Percentiles rank a stretch among this genome's conserved stretches.
These are phyloP conservation scores for Sebastes paucispinis DNA, from an alignment of 2,797 vertebrate species.

Conservation along the genomic window DNA sequence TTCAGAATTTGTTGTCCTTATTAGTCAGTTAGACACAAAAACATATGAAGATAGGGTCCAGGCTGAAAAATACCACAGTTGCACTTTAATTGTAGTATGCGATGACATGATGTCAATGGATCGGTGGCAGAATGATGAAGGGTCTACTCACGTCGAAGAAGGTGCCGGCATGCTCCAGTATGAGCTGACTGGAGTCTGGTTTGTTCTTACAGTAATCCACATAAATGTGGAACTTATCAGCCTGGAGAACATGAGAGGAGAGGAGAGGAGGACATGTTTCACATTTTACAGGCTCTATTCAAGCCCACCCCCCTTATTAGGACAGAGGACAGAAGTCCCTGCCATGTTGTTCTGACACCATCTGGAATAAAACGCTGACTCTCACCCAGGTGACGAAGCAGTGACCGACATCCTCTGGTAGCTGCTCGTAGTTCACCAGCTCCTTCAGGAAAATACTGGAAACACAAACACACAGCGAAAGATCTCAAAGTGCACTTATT, in stretches of 20 bases:
- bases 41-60: not conserved
- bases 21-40: no score
- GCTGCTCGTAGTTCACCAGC: slow-evolving; percentile 97
- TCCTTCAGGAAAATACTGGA: slow-evolving; percentile 97
- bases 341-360: not conserved
- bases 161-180: slow-evolving; percentile 93
- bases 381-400: slow-evolving; percentile 99
- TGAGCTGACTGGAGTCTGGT: slow-evolving; percentile 97
- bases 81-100: fast-evolving
- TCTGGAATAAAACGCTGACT: not conserved
- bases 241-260: slow-evolving; percentile 80
- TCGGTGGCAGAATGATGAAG: not conserved
- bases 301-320: no score
- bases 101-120: not conserved
- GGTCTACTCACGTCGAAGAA: slow-evolving; percentile 94
- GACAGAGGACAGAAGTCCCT: not conserved
- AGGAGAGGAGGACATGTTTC: not conserved
- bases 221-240: slow-evolving; percentile 99
- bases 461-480: slow-evolving; percentile 29
- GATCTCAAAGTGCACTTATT: not conserved
- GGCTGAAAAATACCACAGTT: no score
- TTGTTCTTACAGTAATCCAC: slow-evolving; percentile 99
- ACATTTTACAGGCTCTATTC: not conserved
- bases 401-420: slow-evolving; percentile 97
- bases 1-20: no score